These are phyloP conservation scores for Drusus annulatus DNA, from an alignment of 1,140 invertebrate species.

Conservation along the genomic window DNA sequence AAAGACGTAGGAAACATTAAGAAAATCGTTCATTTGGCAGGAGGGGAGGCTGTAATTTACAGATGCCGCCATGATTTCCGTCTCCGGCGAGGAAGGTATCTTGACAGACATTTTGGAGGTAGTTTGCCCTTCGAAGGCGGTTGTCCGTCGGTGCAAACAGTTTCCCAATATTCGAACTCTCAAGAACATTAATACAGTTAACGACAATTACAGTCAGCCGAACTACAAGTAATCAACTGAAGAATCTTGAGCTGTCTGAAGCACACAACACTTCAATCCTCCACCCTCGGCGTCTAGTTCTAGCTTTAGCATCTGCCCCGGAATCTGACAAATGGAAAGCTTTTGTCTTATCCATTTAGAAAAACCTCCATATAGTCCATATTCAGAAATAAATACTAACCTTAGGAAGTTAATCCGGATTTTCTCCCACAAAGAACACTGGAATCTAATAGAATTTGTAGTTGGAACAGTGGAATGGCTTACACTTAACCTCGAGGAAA, in stretches of 20 bases:
- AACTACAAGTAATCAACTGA: constrained; percentile 51
- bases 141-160: background rate
- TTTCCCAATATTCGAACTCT: constrained; percentile 18
- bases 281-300: background rate
- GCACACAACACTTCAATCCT: constrained; percentile 5
- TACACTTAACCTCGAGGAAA: constrained; percentile 16
- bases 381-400: constrained; percentile 27
- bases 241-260: constrained; percentile 53
- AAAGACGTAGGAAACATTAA: constrained; percentile 31
- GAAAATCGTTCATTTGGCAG: constrained; percentile 24
- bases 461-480: background rate
- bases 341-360: constrained; percentile 41
- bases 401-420: constrained; percentile 23
- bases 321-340: constrained; percentile 43
- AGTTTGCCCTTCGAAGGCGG: background rate
- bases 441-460: constrained; percentile 29
- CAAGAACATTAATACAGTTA: constrained; percentile 49
- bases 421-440: background rate
- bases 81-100: background rate
- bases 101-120: too few relatives aligned
- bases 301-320: background rate
- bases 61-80: constrained; percentile 25
- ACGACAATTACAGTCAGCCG: constrained; percentile 47
- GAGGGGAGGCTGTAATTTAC: constrained; percentile 7
- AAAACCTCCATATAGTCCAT: background rate